Evolutionary conservation across 2,797 vertebrate species (phyloP), one percentile per base, ranked within the genome.

Genomic region (Phalloptychus januarius): DNA sequence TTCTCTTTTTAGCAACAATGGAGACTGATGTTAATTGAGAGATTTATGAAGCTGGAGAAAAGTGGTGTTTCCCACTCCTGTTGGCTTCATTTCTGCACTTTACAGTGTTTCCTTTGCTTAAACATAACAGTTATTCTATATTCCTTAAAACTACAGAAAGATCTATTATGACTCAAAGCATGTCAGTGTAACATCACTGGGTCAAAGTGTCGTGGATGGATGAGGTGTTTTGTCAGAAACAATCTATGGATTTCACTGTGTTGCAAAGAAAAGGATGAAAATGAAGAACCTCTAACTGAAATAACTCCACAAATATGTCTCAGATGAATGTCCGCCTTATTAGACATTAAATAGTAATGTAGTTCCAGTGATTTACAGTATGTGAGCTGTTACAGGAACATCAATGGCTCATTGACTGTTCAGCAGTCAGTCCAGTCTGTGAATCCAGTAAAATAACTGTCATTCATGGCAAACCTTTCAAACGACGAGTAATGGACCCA

Each of bases 1-100:
- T 92, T 92, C 88, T 86, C 87, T 94, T 94, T 95, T 92, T 91
- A 93, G 92, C 87, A 95, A 95, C 94, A 95, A 95, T 92, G 88
- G 80, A 87, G 82, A 82, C 76, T 83, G 77, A 87, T 92, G 88
- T 92, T 89, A 91, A 88, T 80, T 78, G 84, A 86, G 80, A 91
- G 91, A 95, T 93, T 94, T 93, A 93, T 89, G 82, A 75, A 80
- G 76, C 83, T 79, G 82, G 76, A 89, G 84, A 85, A 91, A 89
- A 83, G 78, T 76, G 82, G 54, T 76, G 70, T 81, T 84, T 86
- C 88, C 87, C 84, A 87, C 81, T 67, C 15, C 72, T 79, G 42
- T 77, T 82, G 80, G 69, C 44, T 72, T 31, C 69, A 44, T 33
- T 78, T 38, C 71, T 72, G 31, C 61, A 69, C 48, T 18, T 44